Percentiles rank a stretch among this genome's conserved stretches.
These are phyloP conservation scores for Polyodon spathula DNA, from an alignment of 2,113 vertebrate genomes.

Conservation along the genomic window DNA sequence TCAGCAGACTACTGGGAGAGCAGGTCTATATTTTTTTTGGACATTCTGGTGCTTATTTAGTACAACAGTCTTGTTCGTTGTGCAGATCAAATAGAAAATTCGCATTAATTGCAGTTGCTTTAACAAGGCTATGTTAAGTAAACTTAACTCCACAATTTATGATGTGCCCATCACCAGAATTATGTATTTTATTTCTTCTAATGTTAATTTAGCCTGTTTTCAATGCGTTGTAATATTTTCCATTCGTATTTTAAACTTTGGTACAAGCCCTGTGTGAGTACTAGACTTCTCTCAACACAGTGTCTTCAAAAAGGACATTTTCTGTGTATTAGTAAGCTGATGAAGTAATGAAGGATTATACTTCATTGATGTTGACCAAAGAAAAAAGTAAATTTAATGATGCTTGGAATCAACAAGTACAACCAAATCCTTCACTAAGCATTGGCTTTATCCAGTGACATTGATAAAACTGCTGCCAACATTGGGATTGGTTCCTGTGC, in stretches of 20 bases:
- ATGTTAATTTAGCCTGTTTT: constrained; percentile 11
- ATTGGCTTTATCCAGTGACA: no score
- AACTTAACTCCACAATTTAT: constrained; percentile 20
- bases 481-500: not conserved
- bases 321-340: not conserved
- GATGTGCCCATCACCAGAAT: constrained; percentile 22
- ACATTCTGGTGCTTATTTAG: constrained; percentile 1
- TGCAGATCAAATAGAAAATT: not conserved
- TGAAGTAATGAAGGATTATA: constrained; percentile 2
- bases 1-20: not conserved
- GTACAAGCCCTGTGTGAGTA: not conserved
- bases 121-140: constrained; percentile 12
- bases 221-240: constrained; percentile 32
- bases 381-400: not conserved
- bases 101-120: not conserved
- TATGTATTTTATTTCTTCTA: constrained; percentile 10
- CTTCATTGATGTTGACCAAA: not conserved
- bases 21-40: not conserved
- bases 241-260: constrained; percentile 22
- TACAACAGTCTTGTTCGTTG: not conserved
- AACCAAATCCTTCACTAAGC: not conserved
- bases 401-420: not conserved
- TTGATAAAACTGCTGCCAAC: constrained; percentile 1
- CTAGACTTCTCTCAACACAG: constrained; percentile 8
- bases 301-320: not conserved